phyloP scores from a whole-genome alignment of 2,888 invertebrate genomes.

The Bedellia somnulentella region DNA sequence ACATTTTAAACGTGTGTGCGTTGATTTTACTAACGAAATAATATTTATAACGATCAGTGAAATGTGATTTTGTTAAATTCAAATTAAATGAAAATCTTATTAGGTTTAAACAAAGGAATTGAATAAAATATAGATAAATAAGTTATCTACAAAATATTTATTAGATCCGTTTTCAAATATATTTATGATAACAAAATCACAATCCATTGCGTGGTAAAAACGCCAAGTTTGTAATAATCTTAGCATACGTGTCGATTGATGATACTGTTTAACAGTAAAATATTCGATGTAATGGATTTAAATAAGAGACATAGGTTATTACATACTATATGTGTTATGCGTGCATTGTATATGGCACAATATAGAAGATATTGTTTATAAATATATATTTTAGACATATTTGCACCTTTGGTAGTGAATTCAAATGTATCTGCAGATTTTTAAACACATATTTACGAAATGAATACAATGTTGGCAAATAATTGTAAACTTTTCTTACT shows the following conservation, averaged over 20 bases:
- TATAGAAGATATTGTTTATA: slow-evolving; percentile 47
- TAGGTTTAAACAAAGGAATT: too few relatives aligned
- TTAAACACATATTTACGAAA: slow-evolving; percentile 9
- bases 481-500: slow-evolving; percentile 17
- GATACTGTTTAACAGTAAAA: slow-evolving; percentile 54
- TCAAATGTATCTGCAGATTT: slow-evolving; percentile 50
- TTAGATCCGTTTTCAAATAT: too few relatives aligned
- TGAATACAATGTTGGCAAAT: slow-evolving; percentile 7
- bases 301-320: slow-evolving; percentile 8
- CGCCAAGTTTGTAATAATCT: too few relatives aligned
- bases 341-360: slow-evolving; percentile 56
- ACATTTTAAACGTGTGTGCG: slow-evolving; percentile 52
- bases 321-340: slow-evolving; percentile 36
- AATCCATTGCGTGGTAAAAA: too few relatives aligned
- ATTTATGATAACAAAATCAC: too few relatives aligned
- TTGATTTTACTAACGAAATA: too few relatives aligned
- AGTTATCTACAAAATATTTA: too few relatives aligned
- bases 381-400: slow-evolving; percentile 59
- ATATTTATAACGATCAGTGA: too few relatives aligned
- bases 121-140: too few relatives aligned
- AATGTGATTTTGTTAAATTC: too few relatives aligned
- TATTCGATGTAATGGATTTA: slow-evolving; percentile 13
- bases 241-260: too few relatives aligned
- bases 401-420: slow-evolving; percentile 57
- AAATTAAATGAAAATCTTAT: too few relatives aligned